phyloP scores from a whole-genome alignment of 2,797 vertebrate genomes.

The Cirrhinus mrigala region DNA sequence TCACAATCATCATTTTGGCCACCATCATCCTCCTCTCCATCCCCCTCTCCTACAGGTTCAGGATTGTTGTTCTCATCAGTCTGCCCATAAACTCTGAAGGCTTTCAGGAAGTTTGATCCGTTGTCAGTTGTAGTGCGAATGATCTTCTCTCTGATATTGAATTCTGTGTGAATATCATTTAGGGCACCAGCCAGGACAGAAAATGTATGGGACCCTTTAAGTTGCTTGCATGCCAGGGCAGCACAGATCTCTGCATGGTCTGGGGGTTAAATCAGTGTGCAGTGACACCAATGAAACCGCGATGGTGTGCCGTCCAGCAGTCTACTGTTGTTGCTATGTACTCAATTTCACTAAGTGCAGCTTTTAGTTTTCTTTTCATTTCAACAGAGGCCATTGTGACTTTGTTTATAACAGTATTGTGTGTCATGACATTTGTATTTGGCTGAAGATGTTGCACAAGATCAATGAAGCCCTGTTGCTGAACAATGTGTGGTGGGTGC shows the following conservation, averaged over 20 bases:
- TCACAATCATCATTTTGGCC: conserved; percentile 36
- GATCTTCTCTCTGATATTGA: conserved; percentile 34
- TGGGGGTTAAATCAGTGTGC: conserved; percentile 46
- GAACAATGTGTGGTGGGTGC: conserved; percentile 35
- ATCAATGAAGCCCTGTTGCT: conserved; percentile 36
- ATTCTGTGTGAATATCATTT: conserved; percentile 51
- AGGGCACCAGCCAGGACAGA: conserved; percentile 41
- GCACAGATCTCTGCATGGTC: conserved; percentile 50
- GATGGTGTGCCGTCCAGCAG: conserved; percentile 52
- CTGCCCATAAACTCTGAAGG: conserved; percentile 40
- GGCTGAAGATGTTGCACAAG: conserved; percentile 46
- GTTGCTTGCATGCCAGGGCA: conserved; percentile 50
- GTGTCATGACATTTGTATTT: conserved; percentile 39
- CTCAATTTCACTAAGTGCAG: conserved; percentile 40
- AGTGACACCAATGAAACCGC: conserved; percentile 50
- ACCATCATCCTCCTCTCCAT: conserved; percentile 45
- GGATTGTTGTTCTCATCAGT: conserved; percentile 47
- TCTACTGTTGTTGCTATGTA: conserved; percentile 49
- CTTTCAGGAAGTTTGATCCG: conserved; percentile 22
- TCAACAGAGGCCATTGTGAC: conserved; percentile 39
- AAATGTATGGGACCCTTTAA: conserved; percentile 47
- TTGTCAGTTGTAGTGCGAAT: conserved; percentile 35
- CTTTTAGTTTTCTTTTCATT: conserved; percentile 48
- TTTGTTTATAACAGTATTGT: conserved; percentile 45
- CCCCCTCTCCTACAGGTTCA: conserved; percentile 19